Percentiles rank a stretch among this genome's conserved stretches.
Conservation (phyloP, 2,888 invertebrate species). For the Synanthedon formicaeformis region DNA sequence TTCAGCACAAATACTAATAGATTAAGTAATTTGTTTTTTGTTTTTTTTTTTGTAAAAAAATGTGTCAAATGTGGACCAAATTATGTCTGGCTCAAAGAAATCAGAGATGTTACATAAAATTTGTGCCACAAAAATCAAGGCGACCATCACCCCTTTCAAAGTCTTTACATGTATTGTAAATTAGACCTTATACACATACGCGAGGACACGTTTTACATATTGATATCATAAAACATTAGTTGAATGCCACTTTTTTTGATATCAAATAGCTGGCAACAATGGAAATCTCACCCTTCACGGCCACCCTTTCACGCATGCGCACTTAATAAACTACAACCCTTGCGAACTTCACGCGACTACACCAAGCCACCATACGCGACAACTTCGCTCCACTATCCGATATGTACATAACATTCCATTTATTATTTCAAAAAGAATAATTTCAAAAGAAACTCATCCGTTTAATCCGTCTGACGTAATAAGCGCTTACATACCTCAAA, state of each 20-base stretch:
- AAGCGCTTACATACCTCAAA: slow-evolving; percentile 8
- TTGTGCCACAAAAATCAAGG: too few species aligned
- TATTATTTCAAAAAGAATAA: slow-evolving; percentile 40
- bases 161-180: too few species aligned
- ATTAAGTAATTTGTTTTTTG: too few species aligned
- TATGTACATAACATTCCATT: slow-evolving; percentile 61
- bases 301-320: slow-evolving; percentile 61
- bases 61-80: too few species aligned
- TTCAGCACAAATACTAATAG: too few species aligned
- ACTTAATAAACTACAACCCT: slow-evolving; percentile 5
- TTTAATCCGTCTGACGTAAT: slow-evolving; percentile 46
- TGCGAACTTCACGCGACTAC: slow-evolving; percentile 42
- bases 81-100: too few species aligned
- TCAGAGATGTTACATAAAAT: too few species aligned
- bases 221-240: slow-evolving; percentile 14
- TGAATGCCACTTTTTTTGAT: slow-evolving; percentile 28
- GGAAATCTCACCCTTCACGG: slow-evolving; percentile 37
- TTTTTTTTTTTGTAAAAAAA: too few species aligned
- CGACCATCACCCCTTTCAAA: too few species aligned
- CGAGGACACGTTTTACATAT: neutral
- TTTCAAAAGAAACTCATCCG: slow-evolving; percentile 36
- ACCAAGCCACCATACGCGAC: slow-evolving; percentile 50
- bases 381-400: slow-evolving; percentile 57
- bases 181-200: too few species aligned
- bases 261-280: slow-evolving; percentile 54